phyloP scores from a whole-genome alignment of 2,113 vertebrate genomes.

The Onychostoma macrolepis region DNA sequence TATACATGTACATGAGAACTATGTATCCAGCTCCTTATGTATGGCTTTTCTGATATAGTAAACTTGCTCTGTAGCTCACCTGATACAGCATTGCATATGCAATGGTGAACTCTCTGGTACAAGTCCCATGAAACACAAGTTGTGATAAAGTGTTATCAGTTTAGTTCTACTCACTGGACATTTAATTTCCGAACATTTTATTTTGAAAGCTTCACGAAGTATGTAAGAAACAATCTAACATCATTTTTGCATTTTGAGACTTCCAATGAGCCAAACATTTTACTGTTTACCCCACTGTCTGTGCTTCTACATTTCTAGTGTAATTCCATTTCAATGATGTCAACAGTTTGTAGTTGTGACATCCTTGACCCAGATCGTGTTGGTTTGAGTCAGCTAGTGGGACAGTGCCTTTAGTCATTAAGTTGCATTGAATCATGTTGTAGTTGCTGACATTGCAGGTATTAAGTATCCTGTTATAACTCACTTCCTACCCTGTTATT shows the following conservation, averaged over 20 bases:
- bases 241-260: too few relatives aligned
- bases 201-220: too few relatives aligned
- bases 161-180: background rate
- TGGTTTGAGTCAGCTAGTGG: background rate
- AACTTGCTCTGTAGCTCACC: too few relatives aligned
- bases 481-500: background rate
- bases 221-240: too few relatives aligned
- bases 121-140: too few relatives aligned
- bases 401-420: background rate
- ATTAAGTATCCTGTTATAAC: slow-evolving; percentile 41
- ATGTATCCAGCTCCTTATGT: too few relatives aligned
- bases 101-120: too few relatives aligned
- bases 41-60: too few relatives aligned
- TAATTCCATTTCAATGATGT: background rate
- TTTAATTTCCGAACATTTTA: too few relatives aligned
- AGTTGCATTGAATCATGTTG: background rate
- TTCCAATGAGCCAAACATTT: background rate
- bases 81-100: too few relatives aligned
- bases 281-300: background rate
- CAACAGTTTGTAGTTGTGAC: background rate
- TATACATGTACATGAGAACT: too few relatives aligned
- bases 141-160: background rate
- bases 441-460: slow-evolving; percentile 46
- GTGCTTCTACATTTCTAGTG: background rate
- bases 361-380: background rate